Conservation (phyloP, 1,140 invertebrate species). For the Ridgeia piscesae region DNA sequence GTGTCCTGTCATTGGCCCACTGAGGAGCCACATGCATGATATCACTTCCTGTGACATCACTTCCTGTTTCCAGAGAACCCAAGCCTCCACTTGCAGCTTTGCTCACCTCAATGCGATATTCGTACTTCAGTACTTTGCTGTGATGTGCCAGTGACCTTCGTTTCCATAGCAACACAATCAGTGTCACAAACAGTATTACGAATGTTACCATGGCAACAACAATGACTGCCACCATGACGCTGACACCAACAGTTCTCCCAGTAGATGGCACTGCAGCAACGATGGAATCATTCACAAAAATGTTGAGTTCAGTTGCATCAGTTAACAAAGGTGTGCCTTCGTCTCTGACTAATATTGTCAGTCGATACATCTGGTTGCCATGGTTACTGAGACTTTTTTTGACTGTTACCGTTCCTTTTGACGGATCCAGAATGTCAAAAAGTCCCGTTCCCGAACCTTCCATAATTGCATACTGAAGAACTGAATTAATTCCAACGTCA, state of each 20-base stretch:
- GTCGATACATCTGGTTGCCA: not conserved
- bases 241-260: not conserved
- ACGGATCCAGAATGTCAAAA: not conserved
- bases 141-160: not conserved
- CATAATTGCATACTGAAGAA: not conserved
- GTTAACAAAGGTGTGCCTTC: not conserved
- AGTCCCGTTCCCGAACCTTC: not conserved
- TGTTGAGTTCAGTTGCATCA: not conserved
- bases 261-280: not conserved
- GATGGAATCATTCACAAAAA: not conserved
- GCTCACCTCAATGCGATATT: not conserved
- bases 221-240: not conserved
- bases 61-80: not conserved
- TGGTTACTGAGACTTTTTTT: not conserved
- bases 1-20: not conserved
- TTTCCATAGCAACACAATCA: not conserved
- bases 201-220: not conserved
- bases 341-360: not conserved
- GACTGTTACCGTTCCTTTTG: not conserved
- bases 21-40: not conserved
- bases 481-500: conserved; percentile 7
- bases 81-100: not conserved
- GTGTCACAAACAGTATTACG: not conserved
- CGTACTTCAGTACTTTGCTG: not conserved
- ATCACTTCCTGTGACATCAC: not conserved